Conservation (phyloP, 2,888 invertebrate species). For the Drosophila setosimentum region DNA sequence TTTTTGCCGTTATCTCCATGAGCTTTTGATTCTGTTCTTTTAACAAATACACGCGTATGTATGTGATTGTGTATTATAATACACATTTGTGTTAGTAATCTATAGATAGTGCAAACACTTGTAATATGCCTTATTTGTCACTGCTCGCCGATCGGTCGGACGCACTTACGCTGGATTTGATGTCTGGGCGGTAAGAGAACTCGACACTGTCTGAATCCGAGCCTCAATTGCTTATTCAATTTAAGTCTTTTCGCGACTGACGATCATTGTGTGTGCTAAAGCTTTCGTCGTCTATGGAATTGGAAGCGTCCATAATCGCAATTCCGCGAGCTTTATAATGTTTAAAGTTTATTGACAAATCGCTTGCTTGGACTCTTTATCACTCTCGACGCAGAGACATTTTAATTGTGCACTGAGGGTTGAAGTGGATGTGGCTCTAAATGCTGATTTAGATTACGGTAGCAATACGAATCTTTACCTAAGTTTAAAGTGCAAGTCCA, state of each 20-base stretch:
- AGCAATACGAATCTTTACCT: neutral
- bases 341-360: slow-evolving; percentile 9
- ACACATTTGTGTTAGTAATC: slow-evolving; percentile 11
- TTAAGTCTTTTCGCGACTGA: slow-evolving; percentile 68
- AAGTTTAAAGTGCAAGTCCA: neutral
- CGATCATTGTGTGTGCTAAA: slow-evolving; percentile 56
- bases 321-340: slow-evolving; percentile 31
- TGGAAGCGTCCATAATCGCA: slow-evolving; percentile 28
- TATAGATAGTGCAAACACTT: slow-evolving; percentile 42
- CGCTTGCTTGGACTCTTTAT: neutral
- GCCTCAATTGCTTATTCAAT: slow-evolving; percentile 67
- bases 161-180: slow-evolving; percentile 60
- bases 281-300: slow-evolving; percentile 32
- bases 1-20: slow-evolving; percentile 48
- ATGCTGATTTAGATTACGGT: neutral
- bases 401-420: slow-evolving; percentile 13
- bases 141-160: slow-evolving; percentile 6
- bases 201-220: slow-evolving; percentile 76
- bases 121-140: slow-evolving; percentile 4
- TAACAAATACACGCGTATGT: neutral
- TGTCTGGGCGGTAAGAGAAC: slow-evolving; percentile 70
- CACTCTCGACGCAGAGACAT: neutral
- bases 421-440: neutral
- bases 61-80: neutral
- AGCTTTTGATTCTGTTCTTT: slow-evolving; percentile 27